Evolutionary conservation across 2,797 vertebrate genomes (phyloP).

Genomic region (Syngnathus rostellatus): DNA sequence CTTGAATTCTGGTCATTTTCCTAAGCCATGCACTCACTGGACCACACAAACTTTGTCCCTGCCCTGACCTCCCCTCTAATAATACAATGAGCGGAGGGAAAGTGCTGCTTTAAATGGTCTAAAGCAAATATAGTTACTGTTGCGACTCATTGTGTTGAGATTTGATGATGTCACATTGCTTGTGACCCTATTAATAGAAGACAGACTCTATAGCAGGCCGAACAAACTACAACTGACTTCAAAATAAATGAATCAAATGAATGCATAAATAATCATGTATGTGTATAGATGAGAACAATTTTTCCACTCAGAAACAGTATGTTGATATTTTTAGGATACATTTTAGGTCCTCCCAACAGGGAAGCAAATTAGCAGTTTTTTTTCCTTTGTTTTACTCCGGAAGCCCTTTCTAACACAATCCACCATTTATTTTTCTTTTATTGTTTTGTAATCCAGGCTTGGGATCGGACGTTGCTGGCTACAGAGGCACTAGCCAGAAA

Average conservation of each 20-base stretch:
- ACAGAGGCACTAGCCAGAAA: no score
- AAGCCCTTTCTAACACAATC: not conserved
- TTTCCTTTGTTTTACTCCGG: no score
- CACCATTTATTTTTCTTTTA: no score
- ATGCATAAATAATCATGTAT: not conserved
- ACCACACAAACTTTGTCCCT: slow-evolving; percentile 51
- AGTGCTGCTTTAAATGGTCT: slow-evolving; percentile 11
- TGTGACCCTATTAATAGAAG: not conserved
- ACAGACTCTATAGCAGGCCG: not conserved
- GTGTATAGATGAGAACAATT: not conserved
- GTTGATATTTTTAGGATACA: not conserved
- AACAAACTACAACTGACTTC: not conserved
- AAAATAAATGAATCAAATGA: no score
- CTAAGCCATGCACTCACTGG: slow-evolving; percentile 21
- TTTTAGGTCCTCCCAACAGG: no score
- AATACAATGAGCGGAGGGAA: slow-evolving; percentile 5
- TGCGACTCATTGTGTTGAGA: not conserved
- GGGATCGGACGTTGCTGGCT: no score
- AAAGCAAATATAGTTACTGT: slow-evolving; percentile 1
- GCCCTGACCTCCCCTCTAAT: slow-evolving; percentile 15
- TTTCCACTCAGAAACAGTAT: not conserved
- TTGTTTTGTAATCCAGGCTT: no score
- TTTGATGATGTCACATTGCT: not conserved
- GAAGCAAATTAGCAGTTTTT: no score
- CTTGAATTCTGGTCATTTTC: slow-evolving; percentile 52